These are phyloP conservation scores for Calephelis perditalis DNA, from an alignment of 2,888 invertebrate genomes.

Conservation along the genomic window DNA sequence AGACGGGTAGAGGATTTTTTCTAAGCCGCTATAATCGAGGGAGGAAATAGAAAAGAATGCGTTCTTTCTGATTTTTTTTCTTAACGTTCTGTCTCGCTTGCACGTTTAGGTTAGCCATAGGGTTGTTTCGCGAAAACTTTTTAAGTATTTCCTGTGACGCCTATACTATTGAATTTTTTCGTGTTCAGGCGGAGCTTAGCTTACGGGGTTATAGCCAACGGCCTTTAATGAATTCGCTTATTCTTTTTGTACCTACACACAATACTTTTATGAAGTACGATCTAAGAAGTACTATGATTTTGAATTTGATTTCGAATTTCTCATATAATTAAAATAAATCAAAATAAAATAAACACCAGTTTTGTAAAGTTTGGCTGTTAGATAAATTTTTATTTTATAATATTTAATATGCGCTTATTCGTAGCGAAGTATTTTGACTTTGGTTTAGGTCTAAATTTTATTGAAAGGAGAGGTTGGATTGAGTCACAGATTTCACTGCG, in stretches of 20 bases:
- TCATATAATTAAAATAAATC: not conserved
- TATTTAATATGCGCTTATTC: no score
- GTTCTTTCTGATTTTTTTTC: constrained; percentile 74
- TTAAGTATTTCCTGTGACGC: constrained; percentile 67
- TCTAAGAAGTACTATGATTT: not conserved
- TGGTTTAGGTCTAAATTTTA: constrained; percentile 21
- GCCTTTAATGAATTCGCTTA: constrained; percentile 52
- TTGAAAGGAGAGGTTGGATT: not conserved
- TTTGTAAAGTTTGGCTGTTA: no score
- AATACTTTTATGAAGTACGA: not conserved
- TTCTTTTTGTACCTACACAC: constrained; percentile 40
- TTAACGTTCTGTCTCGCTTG: constrained; percentile 63
- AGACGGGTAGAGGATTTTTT: constrained; percentile 70
- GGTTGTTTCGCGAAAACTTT: constrained; percentile 50
- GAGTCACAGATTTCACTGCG: not conserved
- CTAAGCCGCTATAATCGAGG: constrained; percentile 73
- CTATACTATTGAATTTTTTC: constrained; percentile 66
- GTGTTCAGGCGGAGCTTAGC: constrained; percentile 69
- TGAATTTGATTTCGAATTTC: not conserved
- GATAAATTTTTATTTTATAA: no score
- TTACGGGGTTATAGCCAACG: constrained; percentile 63
- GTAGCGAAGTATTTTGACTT: not conserved
- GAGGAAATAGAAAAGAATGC: constrained; percentile 77
- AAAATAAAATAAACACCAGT: not conserved
- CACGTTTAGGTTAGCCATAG: constrained; percentile 39